Evolutionary conservation across 1,140 invertebrate genomes (phyloP), one percentile per base, ranked within the genome.

Genomic region (Bombus haemorrhoidalis): DNA sequence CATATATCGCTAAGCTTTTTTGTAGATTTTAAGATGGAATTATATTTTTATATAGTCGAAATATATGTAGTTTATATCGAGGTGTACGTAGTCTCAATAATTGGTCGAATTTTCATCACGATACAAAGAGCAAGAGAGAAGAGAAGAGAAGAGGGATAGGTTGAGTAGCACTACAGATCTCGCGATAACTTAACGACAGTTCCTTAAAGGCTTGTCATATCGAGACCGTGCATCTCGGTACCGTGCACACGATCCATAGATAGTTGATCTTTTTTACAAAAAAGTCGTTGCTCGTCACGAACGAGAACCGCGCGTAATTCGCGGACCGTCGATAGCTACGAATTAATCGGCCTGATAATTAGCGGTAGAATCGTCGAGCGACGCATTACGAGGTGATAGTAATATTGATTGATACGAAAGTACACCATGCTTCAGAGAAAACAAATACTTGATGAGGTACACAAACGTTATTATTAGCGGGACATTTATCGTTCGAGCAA

Each of bases 171-270:
- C 81, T 89, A 78, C 25, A 80, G 88, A 88, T 88, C 77, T 47
- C 41, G 72, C 87, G 87, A 90, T 90, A 86, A 83, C n/a, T 69
- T 89, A 87, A 90, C 88, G 81, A 89, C 85, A 87, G 81, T 87
- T 90, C 85, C 84, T 89, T 89, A 89, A 87, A 85, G 79, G 69
- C 68, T 74, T 32, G 43, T 57, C 47, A 41, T 90, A 90, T 89
- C 87, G 62, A n/a, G 39, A 25, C n/a, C 53, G 41, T 81, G 62
- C 77, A 90, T 89, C 81, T 83, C 69, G 39, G 8, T 22, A 25
- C 15, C 15, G 15, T 22, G 28, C 62, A n/a, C 62, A 15, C n/a
- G 18, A 25, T 34, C 68, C 83, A 82, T 86, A 37, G 78, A 79
- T 66, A 41, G 41, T 75, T n/a, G 39, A 73, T 43, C 57, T 22